phyloP scores from a whole-genome alignment of 1,140 invertebrate species.

The Meteorus sp. region DNA sequence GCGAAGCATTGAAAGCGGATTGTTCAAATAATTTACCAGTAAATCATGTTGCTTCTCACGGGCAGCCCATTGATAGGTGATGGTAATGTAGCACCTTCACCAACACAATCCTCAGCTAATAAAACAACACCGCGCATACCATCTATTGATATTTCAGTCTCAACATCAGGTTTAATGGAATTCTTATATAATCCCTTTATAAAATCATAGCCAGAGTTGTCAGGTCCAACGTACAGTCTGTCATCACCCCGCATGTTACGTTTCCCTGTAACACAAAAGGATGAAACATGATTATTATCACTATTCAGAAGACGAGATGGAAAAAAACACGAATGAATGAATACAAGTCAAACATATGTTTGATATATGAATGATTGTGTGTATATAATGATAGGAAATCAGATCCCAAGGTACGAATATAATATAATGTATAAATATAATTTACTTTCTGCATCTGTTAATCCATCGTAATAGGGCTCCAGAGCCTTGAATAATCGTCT shows the following conservation, averaged over 20 bases:
- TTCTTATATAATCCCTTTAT: conserved; percentile 71
- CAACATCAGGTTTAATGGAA: conserved; percentile 56
- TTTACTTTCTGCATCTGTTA: conserved; percentile 81
- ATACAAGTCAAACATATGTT: too few relatives aligned
- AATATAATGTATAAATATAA: conserved; percentile 11
- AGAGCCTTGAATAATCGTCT: conserved; percentile 86
- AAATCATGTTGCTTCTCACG: conserved; percentile 57
- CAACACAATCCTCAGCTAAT: conserved; percentile 69
- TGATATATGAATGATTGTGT: too few relatives aligned
- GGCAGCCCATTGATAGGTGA: conserved; percentile 72
- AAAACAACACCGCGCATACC: conserved; percentile 76
- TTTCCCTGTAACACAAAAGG: conserved; percentile 57
- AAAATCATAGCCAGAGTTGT: conserved; percentile 70
- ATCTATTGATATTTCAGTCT: conserved; percentile 64
- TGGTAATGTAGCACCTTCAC: conserved; percentile 64
- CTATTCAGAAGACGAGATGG: too few relatives aligned
- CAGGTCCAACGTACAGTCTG: conserved; percentile 74
- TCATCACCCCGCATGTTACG: conserved; percentile 77
- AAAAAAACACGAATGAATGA: too few relatives aligned
- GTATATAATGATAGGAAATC: too few relatives aligned
- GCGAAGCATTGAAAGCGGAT: conserved; percentile 4
- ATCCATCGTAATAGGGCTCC: conserved; percentile 73
- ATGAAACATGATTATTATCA: too few relatives aligned
- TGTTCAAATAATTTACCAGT: conserved; percentile 49
- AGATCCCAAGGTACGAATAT: too few relatives aligned